Conservation (phyloP, 2,888 invertebrate genomes). For the Bhutanitis thaidina region DNA sequence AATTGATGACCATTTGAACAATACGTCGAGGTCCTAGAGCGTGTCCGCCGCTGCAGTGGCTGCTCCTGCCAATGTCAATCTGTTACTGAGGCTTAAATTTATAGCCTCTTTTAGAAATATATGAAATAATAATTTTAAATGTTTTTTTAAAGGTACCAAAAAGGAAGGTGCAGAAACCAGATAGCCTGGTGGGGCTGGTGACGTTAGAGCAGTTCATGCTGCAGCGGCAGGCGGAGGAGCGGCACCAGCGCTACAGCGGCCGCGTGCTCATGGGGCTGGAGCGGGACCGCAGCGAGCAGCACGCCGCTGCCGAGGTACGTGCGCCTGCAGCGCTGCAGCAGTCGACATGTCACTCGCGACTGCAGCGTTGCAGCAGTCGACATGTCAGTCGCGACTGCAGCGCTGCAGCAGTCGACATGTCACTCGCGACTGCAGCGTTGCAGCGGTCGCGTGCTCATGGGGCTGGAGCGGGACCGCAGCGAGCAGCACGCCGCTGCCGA, state of each 20-base stretch:
- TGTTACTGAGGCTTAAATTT: too few relatives aligned
- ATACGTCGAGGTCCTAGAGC: too few relatives aligned
- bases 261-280: slow-evolving; percentile 18
- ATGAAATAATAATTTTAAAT: too few relatives aligned
- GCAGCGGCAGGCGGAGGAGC: slow-evolving; percentile 86
- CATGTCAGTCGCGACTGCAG: slow-evolving; percentile 38
- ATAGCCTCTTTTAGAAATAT: too few relatives aligned
- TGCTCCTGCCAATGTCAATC: too few relatives aligned
- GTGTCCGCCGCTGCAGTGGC: too few relatives aligned
- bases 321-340: too few relatives aligned
- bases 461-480: slow-evolving; percentile 72
- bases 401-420: slow-evolving; percentile 72
- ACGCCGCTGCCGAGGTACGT: slow-evolving; percentile 74
- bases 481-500: slow-evolving; percentile 84
- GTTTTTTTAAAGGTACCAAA: too few relatives aligned
- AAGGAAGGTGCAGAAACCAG: slow-evolving; percentile 39
- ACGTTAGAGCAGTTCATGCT: slow-evolving; percentile 90
- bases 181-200: slow-evolving; percentile 83
- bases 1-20: too few relatives aligned
- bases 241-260: slow-evolving; percentile 30
- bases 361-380: too few relatives aligned
- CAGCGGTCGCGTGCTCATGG: slow-evolving; percentile 16
- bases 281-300: slow-evolving; percentile 83
- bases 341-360: too few relatives aligned
- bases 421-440: slow-evolving; percentile 39